Base-by-base conservation (phyloP, 2,113 vertebrate species). In the Anguilla rostrata region DNA sequence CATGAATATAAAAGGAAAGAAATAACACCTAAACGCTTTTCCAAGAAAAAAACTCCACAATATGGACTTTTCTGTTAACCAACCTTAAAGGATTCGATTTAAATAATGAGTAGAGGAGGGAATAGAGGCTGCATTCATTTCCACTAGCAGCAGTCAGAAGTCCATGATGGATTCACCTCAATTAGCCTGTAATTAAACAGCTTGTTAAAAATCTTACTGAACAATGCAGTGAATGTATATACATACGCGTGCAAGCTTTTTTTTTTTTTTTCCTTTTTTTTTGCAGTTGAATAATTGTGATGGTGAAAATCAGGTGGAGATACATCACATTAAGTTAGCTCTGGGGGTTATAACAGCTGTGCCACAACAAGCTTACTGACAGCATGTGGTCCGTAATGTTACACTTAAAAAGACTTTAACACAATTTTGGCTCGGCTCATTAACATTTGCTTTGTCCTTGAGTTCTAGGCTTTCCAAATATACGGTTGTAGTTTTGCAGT, bases 141-240 rank as follows among this genome's bases (percentile, higher is more conserved):
- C 71, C 81, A 75, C 63, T 66, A 43, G 78, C 56, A 18, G 60
- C 3, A 26, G 3, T 26, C 60, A 5, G 86, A 88, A 95, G 94
- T 89, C 94, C 96, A 94, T 96, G 96, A 96, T 96, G 95, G 95
- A 96, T 95, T 97, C 95, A 96, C 95, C 95, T 96, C 96, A 96
- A 97, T 97, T 97, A 97, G 94, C 95, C 95, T 96, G 96, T 96
- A 95, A 96, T 96, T 97, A 97, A 97, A 94, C 92, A 95, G 92
- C 94, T 96, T 90, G 94, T 96, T 96, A 95, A 96, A 96, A 95
- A 89, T 90, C 92, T 91, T 95, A 95, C 93, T 95, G 94, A 94
- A 95, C 94, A 91, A 92, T 91, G 90, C 92, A 92, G 93, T 95
- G 91, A 53, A 14, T 53, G 49, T 14, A 53, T 53, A 53, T 53